Percentiles rank a stretch among this genome's conserved stretches.
Evolutionary conservation across 2,888 invertebrate genomes (phyloP).

Genomic region (Enchytraeus crypticus): DNA sequence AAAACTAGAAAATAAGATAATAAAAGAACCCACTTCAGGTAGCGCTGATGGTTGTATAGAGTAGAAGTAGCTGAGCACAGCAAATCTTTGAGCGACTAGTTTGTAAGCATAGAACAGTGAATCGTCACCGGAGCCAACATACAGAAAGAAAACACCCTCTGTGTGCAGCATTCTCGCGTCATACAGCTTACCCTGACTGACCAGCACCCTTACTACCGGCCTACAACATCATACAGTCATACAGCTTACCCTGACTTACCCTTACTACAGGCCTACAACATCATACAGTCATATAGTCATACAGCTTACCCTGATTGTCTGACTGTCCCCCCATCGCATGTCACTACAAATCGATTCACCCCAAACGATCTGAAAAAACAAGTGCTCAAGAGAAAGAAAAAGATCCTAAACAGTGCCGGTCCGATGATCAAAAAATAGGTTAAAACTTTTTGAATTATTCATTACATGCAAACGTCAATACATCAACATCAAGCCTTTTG

Average conservation of each 20-base stretch:
- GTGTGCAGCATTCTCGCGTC: constrained; percentile 63
- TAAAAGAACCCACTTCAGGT: constrained; percentile 31
- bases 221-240: constrained; percentile 60
- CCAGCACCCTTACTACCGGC: constrained; percentile 73
- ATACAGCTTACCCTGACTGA: constrained; percentile 67
- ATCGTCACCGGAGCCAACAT: constrained; percentile 60
- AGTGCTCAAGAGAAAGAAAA: no score
- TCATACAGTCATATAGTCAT: constrained; percentile 61
- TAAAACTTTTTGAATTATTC: not conserved
- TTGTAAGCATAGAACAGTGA: constrained; percentile 52
- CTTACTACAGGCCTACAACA: constrained; percentile 67
- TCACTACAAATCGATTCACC: no score
- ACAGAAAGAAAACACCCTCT: constrained; percentile 72
- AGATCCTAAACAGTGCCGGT: no score
- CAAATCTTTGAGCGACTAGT: constrained; percentile 61
- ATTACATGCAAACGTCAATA: not conserved
- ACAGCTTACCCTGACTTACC: constrained; percentile 67
- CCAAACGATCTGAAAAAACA: no score
- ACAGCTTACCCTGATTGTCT: constrained; percentile 64
- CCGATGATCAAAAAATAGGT: no score
- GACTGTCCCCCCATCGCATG: not conserved
- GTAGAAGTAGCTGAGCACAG: constrained; percentile 80
- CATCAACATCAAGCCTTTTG: not conserved
- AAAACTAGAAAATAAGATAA: no score
- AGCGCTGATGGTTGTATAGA: constrained; percentile 53